Percentiles rank a stretch among this genome's conserved stretches.
phyloP scores from a whole-genome alignment of 1,140 invertebrate genomes.

The Ceratina calcarata region DNA sequence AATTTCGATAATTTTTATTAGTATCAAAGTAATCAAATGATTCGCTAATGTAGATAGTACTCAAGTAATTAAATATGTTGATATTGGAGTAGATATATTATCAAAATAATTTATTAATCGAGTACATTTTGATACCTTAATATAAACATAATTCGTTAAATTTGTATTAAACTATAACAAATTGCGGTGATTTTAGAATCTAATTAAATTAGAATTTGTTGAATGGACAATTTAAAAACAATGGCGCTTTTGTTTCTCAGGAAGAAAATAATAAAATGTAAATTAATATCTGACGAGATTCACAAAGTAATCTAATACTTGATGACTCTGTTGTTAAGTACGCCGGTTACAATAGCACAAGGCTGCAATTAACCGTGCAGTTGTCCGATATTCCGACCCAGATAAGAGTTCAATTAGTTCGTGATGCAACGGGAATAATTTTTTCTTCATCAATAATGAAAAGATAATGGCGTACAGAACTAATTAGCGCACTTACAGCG shows the following conservation, averaged over 20 bases:
- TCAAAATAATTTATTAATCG: too few relatives aligned
- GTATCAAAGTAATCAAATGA: too few relatives aligned
- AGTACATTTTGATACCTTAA: too few relatives aligned
- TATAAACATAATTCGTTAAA: too few relatives aligned
- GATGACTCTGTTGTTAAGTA: not conserved
- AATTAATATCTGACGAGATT: not conserved
- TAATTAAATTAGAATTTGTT: too few relatives aligned
- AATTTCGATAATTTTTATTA: not conserved
- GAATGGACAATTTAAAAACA: not conserved
- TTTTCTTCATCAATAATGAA: not conserved
- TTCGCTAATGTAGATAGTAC: too few relatives aligned
- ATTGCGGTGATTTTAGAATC: too few relatives aligned
- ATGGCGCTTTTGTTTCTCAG: not conserved
- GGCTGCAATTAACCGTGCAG: not conserved
- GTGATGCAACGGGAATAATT: not conserved
- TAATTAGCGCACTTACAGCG: not conserved
- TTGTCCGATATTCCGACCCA: not conserved
- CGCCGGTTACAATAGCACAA: not conserved
- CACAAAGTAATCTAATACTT: not conserved
- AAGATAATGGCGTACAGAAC: not conserved
- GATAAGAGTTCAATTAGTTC: slow-evolving; percentile 32
- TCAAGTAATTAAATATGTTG: too few relatives aligned
- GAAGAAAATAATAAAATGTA: not conserved
- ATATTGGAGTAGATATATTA: too few relatives aligned
- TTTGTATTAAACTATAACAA: too few relatives aligned